phyloP scores from a whole-genome alignment of 2,113 vertebrate genomes.

The Microcebus griseorufus region DNA sequence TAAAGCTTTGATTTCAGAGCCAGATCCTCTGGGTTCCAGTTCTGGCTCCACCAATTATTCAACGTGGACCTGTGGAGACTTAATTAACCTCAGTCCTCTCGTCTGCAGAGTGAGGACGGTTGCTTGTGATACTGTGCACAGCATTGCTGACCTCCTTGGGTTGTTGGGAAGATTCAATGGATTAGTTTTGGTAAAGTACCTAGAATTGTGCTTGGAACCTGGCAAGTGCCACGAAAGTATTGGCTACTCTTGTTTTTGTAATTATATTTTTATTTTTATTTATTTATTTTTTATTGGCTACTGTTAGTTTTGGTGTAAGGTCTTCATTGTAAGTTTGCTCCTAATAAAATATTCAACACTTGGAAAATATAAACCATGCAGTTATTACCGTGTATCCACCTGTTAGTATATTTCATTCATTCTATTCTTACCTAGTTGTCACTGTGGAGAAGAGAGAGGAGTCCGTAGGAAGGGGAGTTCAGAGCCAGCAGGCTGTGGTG shows the following conservation, averaged over 20 bases:
- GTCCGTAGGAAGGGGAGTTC: rapidly evolving
- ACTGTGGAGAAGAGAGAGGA: background rate
- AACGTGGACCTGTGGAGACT: background rate
- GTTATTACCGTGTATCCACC: background rate
- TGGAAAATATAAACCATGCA: background rate
- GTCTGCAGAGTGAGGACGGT: background rate
- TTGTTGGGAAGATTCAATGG: background rate
- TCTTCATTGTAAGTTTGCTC: background rate
- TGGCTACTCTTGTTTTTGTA: background rate
- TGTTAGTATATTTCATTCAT: background rate
- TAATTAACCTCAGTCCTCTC: background rate
- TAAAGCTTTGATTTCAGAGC: background rate
- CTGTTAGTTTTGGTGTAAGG: background rate
- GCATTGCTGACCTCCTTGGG: background rate
- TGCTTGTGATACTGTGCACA: background rate
- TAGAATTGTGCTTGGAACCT: background rate
- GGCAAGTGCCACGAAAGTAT: background rate
- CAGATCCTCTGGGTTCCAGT: background rate
- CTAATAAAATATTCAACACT: background rate
- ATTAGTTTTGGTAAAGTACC: background rate
- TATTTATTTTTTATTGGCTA: background rate
- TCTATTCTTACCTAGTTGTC: background rate
- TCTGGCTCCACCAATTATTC: background rate
- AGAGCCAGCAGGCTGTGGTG: no score
- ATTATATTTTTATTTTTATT: no score